Evolutionary conservation across 2,797 vertebrate species (phyloP).

Genomic region (Molossus alvarezi): DNA sequence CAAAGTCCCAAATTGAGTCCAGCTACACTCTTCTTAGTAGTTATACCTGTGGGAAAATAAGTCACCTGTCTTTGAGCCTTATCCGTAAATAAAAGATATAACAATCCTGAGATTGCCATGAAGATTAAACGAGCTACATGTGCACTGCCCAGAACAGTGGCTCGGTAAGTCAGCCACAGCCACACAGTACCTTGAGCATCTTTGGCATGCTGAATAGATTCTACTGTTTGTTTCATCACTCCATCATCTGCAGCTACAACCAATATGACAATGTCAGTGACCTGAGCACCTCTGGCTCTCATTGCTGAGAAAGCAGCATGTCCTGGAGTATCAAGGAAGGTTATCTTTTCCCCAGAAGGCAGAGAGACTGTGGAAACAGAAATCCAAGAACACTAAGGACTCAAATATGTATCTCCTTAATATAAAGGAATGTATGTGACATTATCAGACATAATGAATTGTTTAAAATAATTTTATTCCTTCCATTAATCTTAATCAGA

Average conservation of each 20-base stretch:
- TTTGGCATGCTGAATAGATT: slow-evolving; percentile 96
- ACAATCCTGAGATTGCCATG: neutral
- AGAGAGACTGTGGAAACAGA: slow-evolving; percentile 91
- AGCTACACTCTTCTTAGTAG: neutral
- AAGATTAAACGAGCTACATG: neutral
- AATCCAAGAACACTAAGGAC: slow-evolving; percentile 87
- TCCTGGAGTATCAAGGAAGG: slow-evolving; percentile 98
- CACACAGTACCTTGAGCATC: slow-evolving; percentile 92
- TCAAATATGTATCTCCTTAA: slow-evolving; percentile 34
- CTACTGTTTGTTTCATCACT: slow-evolving; percentile 97
- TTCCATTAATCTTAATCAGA: slow-evolving; percentile 58
- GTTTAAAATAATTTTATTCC: slow-evolving; percentile 63
- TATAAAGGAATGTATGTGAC: neutral
- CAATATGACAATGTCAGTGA: slow-evolving; percentile 96
- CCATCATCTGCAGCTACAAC: slow-evolving; percentile 98
- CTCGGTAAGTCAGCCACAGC: neutral
- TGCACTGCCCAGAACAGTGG: neutral
- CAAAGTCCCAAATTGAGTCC: neutral
- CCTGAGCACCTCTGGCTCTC: slow-evolving; percentile 94
- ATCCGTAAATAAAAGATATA: slow-evolving; percentile 15
- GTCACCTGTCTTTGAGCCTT: neutral
- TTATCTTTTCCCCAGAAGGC: slow-evolving; percentile 96
- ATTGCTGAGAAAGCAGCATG: slow-evolving; percentile 98
- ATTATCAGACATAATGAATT: slow-evolving; percentile 16
- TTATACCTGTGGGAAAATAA: slow-evolving; percentile 11